Evolutionary conservation across 2,113 vertebrate species (phyloP).

Genomic region (Orientallactaga bullata): DNA sequence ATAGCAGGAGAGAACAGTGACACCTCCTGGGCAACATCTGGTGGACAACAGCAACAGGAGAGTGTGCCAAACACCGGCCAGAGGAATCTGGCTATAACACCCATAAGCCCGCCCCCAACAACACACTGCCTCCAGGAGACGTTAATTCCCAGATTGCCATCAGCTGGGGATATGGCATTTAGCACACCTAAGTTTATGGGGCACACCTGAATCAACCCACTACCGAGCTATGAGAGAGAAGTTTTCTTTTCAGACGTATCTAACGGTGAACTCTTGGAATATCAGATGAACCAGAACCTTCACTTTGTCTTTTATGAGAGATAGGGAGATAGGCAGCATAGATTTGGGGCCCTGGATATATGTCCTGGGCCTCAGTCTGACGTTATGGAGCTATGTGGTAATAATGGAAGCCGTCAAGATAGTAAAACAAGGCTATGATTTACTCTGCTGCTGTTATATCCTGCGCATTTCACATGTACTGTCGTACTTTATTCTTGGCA

Average conservation of each 20-base stretch:
- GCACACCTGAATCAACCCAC: no score
- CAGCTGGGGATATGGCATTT: no score
- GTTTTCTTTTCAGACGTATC: not conserved
- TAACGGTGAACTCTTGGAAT: not conserved
- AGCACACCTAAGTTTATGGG: no score
- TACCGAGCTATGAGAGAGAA: slow-evolving; percentile 18
- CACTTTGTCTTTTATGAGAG: not conserved
- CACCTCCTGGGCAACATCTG: no score
- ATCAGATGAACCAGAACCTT: not conserved
- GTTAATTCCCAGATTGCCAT: no score
- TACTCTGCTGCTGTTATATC: not conserved
- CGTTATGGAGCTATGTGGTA: not conserved
- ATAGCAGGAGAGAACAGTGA: no score
- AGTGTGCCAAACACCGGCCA: no score
- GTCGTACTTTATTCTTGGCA: not conserved
- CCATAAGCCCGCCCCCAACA: no score
- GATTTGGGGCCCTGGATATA: not conserved
- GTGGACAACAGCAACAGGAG: no score
- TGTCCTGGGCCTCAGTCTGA: not conserved
- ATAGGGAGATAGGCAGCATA: not conserved
- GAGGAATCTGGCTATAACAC: no score
- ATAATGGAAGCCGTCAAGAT: not conserved
- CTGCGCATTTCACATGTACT: not conserved
- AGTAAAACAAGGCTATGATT: not conserved
- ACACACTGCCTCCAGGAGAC: no score